Evolutionary conservation across 2,113 vertebrate species (phyloP).

Genomic region (Prolemur simus): DNA sequence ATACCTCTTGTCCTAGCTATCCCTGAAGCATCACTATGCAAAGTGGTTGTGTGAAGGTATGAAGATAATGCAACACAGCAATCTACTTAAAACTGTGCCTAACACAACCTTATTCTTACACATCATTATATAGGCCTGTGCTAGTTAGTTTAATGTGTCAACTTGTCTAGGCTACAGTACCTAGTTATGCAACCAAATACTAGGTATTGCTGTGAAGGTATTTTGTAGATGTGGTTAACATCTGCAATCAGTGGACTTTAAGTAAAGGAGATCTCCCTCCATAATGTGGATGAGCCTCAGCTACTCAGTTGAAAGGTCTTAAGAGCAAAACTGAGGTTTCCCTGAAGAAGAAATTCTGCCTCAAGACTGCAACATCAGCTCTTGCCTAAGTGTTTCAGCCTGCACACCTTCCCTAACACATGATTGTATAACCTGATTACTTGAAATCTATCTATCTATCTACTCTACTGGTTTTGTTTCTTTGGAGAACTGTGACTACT

Average conservation of each 20-base stretch:
- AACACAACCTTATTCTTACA: background rate
- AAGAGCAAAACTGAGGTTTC: background rate
- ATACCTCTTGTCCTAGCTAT: background rate
- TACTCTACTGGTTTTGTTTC: background rate
- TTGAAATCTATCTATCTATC: background rate
- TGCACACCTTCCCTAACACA: background rate
- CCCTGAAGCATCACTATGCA: background rate
- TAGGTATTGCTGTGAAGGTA: background rate
- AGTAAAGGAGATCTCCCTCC: conserved; percentile 10
- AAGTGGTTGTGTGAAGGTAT: background rate
- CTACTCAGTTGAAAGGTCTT: background rate
- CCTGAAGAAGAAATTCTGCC: background rate
- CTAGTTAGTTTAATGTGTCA: background rate
- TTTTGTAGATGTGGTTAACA: background rate
- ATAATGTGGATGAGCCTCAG: background rate
- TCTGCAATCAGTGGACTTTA: background rate
- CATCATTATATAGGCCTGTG: background rate
- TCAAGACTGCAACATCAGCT: background rate
- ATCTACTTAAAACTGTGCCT: background rate
- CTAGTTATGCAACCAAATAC: background rate
- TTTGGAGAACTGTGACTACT: background rate
- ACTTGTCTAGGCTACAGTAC: background rate
- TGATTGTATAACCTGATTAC: background rate
- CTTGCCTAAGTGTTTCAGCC: background rate
- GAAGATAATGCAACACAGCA: background rate